phyloP scores from a whole-genome alignment of 2,888 invertebrate genomes.

The Drosophila antonietae region DNA sequence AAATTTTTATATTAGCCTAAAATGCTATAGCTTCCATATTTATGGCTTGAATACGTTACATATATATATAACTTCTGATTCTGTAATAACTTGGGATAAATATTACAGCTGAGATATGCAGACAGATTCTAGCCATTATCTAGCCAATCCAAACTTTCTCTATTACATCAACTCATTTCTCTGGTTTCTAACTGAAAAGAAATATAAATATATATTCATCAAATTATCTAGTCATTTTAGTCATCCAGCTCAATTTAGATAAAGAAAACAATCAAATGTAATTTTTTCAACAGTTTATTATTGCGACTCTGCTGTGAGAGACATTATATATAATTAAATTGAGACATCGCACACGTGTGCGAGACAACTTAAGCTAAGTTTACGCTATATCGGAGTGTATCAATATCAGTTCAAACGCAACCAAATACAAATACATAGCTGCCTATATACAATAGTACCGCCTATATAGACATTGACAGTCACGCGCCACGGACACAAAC shows the following conservation, averaged over 20 bases:
- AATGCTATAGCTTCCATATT: conserved; percentile 2
- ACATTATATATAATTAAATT: conserved; percentile 23
- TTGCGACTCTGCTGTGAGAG: conserved; percentile 35
- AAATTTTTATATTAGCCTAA: background rate
- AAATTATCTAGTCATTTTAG: background rate
- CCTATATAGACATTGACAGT: conserved; percentile 36
- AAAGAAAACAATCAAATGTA: conserved; percentile 17
- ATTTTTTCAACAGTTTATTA: conserved; percentile 44
- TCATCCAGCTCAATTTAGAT: background rate
- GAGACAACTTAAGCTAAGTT: conserved; percentile 19
- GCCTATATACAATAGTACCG: conserved; percentile 22
- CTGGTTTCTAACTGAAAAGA: background rate
- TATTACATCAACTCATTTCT: background rate
- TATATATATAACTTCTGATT: background rate
- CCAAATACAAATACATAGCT: conserved; percentile 32
- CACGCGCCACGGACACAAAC: conserved; percentile 25
- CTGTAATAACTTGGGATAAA: background rate
- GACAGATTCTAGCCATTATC: background rate
- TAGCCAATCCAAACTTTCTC: background rate
- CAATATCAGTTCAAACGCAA: conserved; percentile 72
- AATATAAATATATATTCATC: background rate
- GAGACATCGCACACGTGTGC: conserved; percentile 33
- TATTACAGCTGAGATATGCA: background rate
- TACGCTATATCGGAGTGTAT: conserved; percentile 46
- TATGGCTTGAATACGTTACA: background rate